Evolutionary conservation across 2,888 invertebrate genomes (phyloP).

Genomic region (Aelia acuminata): DNA sequence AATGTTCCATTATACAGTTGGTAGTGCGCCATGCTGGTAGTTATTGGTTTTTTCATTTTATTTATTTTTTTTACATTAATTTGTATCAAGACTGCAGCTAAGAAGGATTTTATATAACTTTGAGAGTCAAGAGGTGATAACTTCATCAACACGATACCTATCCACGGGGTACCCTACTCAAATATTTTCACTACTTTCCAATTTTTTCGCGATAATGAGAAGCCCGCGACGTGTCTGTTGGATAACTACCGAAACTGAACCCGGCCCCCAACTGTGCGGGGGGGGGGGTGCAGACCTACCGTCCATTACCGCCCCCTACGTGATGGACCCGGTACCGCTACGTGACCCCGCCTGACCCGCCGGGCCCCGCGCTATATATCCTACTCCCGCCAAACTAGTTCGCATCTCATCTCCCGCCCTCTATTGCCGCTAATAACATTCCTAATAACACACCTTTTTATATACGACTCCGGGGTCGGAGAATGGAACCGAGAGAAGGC

Average conservation of each 20-base stretch:
- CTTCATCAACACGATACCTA: too few relatives aligned
- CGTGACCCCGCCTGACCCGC: neutral
- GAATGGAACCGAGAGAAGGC: neutral
- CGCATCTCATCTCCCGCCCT: constrained; percentile 24
- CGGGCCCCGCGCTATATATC: neutral
- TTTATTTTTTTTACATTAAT: too few relatives aligned
- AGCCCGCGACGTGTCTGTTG: neutral
- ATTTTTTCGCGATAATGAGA: neutral
- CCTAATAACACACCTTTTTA: constrained; percentile 23
- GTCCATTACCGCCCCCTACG: constrained; percentile 11
- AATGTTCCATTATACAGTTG: too few relatives aligned
- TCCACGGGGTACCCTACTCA: too few relatives aligned
- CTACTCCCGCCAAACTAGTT: constrained; percentile 27
- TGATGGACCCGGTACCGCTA: constrained; percentile 11
- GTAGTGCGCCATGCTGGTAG: too few relatives aligned
- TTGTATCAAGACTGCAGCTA: too few relatives aligned
- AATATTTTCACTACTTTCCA: too few relatives aligned
- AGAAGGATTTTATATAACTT: too few relatives aligned
- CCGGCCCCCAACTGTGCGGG: neutral
- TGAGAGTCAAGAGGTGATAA: too few relatives aligned
- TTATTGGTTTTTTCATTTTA: too few relatives aligned
- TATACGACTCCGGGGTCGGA: neutral
- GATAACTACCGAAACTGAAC: constrained; percentile 4
- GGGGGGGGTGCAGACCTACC: neutral
- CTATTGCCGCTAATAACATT: constrained; percentile 30